Evolutionary conservation across 2,888 invertebrate species (phyloP), one percentile per base, ranked within the genome.

Genomic region (Physocephala rufipes): DNA sequence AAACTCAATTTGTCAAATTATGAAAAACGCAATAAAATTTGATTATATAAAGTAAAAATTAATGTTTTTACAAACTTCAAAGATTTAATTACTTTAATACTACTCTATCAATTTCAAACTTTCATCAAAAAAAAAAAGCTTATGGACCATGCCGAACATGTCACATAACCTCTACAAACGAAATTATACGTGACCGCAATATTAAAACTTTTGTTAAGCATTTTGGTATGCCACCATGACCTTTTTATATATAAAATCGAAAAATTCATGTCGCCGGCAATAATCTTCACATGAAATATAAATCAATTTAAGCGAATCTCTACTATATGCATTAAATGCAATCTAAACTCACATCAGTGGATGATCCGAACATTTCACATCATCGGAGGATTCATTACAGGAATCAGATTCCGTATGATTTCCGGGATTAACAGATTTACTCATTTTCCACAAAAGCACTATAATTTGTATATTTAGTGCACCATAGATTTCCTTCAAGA

Each of bases 381-480:
- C 62, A 62, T 62, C 62, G 2, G 21, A 36, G 19, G 62, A 24
- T 19, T 45, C 62, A 16, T 45, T 43, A 45, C 62, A 62, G 3
- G 62, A 62, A 19, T 62, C 62, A 3, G 62, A 62, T 62, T 62
- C 62, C 24, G 62, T 62, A 62, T 62, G 45, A 43, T 43, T 43
- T 43, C 45, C 62, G 13, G 45, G 19, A 21, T 12, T 19, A 43
- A 15, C 24, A 2, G 43, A 5, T 45, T 62, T 62, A 21, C 45
- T 43, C 61, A 62, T 62, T 45, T 62, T 58, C 3, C 15, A 16
- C 2, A 36, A 43, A 13, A n/a, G 21, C 21, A 21, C 45, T 36
- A 21, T 3, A 62, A 43, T 36, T 36, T 36, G 4, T 36, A 36
- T 36, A 4, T 36, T 36, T 36, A 9, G 4, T 36, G 9, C 5